These are phyloP conservation scores for Neocloeon triangulifer DNA, from an alignment of 1,140 invertebrate species.

Conservation along the genomic window DNA sequence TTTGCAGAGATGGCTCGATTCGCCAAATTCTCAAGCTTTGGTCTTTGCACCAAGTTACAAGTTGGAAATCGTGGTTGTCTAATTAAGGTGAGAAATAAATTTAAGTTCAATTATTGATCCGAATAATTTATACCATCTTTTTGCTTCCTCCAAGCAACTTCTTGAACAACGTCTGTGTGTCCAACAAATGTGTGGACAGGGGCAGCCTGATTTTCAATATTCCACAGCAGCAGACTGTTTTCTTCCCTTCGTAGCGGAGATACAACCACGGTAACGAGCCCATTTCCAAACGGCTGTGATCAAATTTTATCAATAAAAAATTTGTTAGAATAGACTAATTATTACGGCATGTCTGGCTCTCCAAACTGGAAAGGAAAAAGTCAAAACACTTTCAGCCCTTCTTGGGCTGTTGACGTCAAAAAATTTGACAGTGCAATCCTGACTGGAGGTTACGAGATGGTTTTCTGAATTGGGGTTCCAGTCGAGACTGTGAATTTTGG, in stretches of 20 bases:
- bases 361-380: slow-evolving; percentile 76
- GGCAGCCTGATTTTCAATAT: slow-evolving; percentile 37
- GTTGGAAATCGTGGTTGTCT: slow-evolving; percentile 7
- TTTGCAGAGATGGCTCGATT: slow-evolving; percentile 62
- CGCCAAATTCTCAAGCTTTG: slow-evolving; percentile 77
- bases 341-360: slow-evolving; percentile 67
- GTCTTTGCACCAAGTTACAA: slow-evolving; percentile 92
- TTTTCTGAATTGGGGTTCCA: slow-evolving; percentile 75
- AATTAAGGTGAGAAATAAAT: not conserved
- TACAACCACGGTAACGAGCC: slow-evolving; percentile 70
- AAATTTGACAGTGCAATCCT: slow-evolving; percentile 86
- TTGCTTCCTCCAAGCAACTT: slow-evolving; percentile 70
- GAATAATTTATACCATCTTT: slow-evolving; percentile 15
- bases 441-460: slow-evolving; percentile 75
- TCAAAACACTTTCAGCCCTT: slow-evolving; percentile 57
- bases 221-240: slow-evolving; percentile 65
- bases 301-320: slow-evolving; percentile 9
- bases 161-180: slow-evolving; percentile 79
- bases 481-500: slow-evolving; percentile 75
- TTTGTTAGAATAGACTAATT: slow-evolving; percentile 5
- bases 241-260: slow-evolving; percentile 56
- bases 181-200: slow-evolving; percentile 76
- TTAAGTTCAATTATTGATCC: not conserved
- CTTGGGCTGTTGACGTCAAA: slow-evolving; percentile 73
- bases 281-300: slow-evolving; percentile 70